Percentiles rank a stretch among this genome's conserved stretches.
Conservation (phyloP, 2,888 invertebrate genomes). For the Aromia moschata region DNA sequence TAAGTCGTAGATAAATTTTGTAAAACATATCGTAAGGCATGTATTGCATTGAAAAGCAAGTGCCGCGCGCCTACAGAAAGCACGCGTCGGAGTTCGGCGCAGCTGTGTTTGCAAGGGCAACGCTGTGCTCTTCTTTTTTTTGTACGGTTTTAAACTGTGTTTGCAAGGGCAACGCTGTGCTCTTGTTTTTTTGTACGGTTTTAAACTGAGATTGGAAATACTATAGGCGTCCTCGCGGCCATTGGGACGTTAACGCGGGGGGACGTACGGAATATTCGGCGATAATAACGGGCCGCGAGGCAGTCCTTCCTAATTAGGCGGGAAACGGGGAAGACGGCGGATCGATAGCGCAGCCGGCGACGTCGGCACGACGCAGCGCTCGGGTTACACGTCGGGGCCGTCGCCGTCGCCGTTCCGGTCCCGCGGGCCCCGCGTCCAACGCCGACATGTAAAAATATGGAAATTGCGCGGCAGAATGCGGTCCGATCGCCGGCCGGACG, state of each 20-base stretch:
- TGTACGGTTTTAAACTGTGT: too few relatives aligned
- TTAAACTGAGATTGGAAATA: too few relatives aligned
- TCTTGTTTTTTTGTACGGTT: too few relatives aligned
- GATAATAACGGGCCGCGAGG: conserved; percentile 27
- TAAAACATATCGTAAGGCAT: too few relatives aligned
- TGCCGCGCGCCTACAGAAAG: too few relatives aligned
- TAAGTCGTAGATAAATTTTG: too few relatives aligned
- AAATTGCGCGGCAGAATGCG: conserved; percentile 53
- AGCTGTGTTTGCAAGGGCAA: too few relatives aligned
- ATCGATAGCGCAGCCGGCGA: conserved; percentile 51
- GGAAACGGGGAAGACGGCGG: conserved; percentile 34
- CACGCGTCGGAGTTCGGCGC: too few relatives aligned
- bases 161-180: too few relatives aligned
- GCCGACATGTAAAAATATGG: conserved; percentile 52
- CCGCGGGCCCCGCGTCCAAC: conserved; percentile 37
- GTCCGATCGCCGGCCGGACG: conserved; percentile 52
- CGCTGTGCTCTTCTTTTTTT: too few relatives aligned
- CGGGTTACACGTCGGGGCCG: conserved; percentile 41
- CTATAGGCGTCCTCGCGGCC: conserved; percentile 29
- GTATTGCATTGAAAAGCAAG: too few relatives aligned
- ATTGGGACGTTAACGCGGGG: conserved; percentile 23
- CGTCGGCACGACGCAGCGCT: conserved; percentile 54
- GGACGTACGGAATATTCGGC: conserved; percentile 21
- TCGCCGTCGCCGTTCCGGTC: conserved; percentile 14
- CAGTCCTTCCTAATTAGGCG: conserved; percentile 34